Percentiles rank a stretch among this genome's conserved stretches.
phyloP scores from a whole-genome alignment of 2,888 invertebrate genomes.

The Pammene aurita region DNA sequence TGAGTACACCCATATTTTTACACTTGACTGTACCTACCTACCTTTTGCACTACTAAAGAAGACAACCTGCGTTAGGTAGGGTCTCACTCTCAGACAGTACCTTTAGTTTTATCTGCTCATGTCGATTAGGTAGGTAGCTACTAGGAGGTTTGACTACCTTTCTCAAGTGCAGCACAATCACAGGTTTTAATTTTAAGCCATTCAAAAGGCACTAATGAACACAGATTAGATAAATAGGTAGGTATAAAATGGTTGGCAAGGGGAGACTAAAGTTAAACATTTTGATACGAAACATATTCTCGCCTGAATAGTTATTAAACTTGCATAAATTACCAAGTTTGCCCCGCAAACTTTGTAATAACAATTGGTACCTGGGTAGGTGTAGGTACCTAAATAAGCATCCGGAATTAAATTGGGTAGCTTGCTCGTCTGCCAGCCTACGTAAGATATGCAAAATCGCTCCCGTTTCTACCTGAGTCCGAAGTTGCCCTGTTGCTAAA shows the following conservation, averaged over 20 bases:
- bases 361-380: slow-evolving; percentile 15
- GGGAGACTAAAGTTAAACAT: not conserved
- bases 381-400: slow-evolving; percentile 24
- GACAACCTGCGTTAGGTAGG: too few relatives aligned
- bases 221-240: not conserved
- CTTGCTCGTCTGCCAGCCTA: slow-evolving; percentile 21
- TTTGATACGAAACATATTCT: slow-evolving; percentile 7
- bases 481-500: slow-evolving; percentile 38
- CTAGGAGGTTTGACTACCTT: too few relatives aligned
- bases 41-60: too few relatives aligned
- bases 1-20: too few relatives aligned
- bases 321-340: slow-evolving; percentile 21
- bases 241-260: not conserved
- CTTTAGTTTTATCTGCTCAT: too few relatives aligned
- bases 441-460: slow-evolving; percentile 29
- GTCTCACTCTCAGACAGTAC: too few relatives aligned
- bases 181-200: not conserved
- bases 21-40: too few relatives aligned
- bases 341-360: slow-evolving; percentile 20
- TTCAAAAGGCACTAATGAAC: not conserved
- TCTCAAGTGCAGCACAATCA: too few relatives aligned
- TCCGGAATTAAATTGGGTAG: slow-evolving; percentile 19
- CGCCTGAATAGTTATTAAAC: slow-evolving; percentile 22
- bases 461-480: slow-evolving; percentile 35
- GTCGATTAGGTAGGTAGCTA: too few relatives aligned